phyloP scores from a whole-genome alignment of 2,797 vertebrate species.

The Crossoptilon crossoptilon region DNA sequence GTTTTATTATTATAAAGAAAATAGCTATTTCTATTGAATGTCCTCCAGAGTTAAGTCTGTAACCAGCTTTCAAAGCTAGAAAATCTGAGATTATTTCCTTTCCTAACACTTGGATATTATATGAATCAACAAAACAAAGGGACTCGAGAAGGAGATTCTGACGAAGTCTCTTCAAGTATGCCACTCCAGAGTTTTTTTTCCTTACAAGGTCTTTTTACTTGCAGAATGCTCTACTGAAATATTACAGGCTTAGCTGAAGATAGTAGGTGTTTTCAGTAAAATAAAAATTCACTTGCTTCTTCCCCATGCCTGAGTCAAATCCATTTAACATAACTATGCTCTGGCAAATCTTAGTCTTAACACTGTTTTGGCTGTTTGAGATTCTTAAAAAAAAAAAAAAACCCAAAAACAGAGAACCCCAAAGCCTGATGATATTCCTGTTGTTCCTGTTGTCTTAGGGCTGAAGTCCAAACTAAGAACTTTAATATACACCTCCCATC shows the following conservation, averaged over 20 bases:
- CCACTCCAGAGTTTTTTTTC: background rate
- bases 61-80: background rate
- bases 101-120: background rate
- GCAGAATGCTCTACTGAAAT: background rate
- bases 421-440: conserved; percentile 41
- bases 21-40: background rate
- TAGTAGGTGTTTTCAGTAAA: background rate
- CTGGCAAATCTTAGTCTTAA: conserved; percentile 3
- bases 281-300: conserved; percentile 3
- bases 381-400: background rate
- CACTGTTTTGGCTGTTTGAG: background rate
- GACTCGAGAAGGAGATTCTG: background rate
- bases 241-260: background rate
- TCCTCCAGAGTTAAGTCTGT: background rate
- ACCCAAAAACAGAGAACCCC: background rate
- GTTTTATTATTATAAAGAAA: conserved; percentile 18
- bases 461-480: conserved; percentile 69
- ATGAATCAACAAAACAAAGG: background rate
- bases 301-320: background rate
- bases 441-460: conserved; percentile 69
- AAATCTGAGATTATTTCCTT: conserved; percentile 28
- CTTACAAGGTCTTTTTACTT: conserved; percentile 3
- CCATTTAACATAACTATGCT: background rate
- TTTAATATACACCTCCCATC: conserved; percentile 32
- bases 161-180: background rate